These are phyloP conservation scores for Cecidostiba fungosa DNA, from an alignment of 2,888 invertebrate species.

Conservation along the genomic window DNA sequence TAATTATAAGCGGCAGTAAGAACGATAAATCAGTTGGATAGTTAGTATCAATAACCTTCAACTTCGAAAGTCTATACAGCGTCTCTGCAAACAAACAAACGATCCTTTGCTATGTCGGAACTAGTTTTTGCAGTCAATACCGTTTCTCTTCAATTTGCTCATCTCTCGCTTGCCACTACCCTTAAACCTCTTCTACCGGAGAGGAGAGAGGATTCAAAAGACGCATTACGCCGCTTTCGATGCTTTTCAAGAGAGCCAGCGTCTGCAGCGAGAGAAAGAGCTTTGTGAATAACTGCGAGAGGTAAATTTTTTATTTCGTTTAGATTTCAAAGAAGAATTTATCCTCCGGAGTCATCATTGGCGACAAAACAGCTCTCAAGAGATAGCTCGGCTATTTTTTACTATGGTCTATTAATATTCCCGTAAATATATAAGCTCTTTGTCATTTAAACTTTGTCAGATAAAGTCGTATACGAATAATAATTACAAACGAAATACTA, in stretches of 20 bases:
- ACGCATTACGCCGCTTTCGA: conserved; percentile 60
- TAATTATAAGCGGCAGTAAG: neutral
- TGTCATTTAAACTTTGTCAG: neutral
- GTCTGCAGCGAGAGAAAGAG: conserved; percentile 6
- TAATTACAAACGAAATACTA: too few species aligned
- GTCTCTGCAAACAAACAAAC: conserved; percentile 14
- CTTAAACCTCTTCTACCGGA: conserved; percentile 1
- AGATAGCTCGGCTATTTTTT: neutral
- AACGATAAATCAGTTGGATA: neutral
- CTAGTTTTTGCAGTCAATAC: conserved; percentile 55
- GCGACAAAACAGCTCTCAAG: conserved; percentile 29
- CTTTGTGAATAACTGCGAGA: conserved; percentile 52
- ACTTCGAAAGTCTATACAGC: neutral
- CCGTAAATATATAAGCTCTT: neutral
- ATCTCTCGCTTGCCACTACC: conserved; percentile 55
- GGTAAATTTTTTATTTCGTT: conserved; percentile 51
- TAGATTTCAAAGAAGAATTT: conserved; percentile 55
- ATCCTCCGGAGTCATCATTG: conserved; percentile 40
- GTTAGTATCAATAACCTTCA: neutral
- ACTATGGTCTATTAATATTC: neutral
- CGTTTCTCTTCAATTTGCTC: conserved; percentile 37
- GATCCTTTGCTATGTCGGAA: conserved; percentile 7
- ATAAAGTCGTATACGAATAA: too few species aligned
- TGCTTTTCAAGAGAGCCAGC: conserved; percentile 44
- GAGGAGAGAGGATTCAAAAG: conserved; percentile 41